phyloP scores from a whole-genome alignment of 2,113 vertebrate genomes.

The Callaeas wilsoni region DNA sequence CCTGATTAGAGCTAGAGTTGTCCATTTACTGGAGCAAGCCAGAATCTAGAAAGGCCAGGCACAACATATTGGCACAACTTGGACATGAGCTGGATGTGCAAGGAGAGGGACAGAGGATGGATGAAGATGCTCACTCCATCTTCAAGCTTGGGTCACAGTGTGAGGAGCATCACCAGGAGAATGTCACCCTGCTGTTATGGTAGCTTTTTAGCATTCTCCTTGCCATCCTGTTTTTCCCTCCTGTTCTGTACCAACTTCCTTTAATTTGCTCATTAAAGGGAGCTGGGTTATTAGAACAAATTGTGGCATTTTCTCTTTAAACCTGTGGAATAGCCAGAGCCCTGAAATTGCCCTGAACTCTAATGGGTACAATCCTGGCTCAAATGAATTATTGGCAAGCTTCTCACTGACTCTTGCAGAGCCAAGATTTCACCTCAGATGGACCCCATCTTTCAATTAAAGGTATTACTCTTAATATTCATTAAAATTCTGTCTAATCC shows the following conservation, averaged over 20 bases:
- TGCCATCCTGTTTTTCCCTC: neutral
- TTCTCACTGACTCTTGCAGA: neutral
- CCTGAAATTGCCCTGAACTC: neutral
- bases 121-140: neutral
- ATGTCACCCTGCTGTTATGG: rapidly evolving
- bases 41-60: neutral
- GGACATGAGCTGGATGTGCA: neutral
- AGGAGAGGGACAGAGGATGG: no score
- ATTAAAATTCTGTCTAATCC: slow-evolving; percentile 34
- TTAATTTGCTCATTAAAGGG: slow-evolving; percentile 7
- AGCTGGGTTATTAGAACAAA: neutral
- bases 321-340: neutral
- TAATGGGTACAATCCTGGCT: slow-evolving; percentile 9
- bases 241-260: neutral
- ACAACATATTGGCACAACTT: neutral
- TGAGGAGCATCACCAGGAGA: neutral
- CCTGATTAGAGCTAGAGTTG: neutral
- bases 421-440: neutral
- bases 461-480: slow-evolving; percentile 1
- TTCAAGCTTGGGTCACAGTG: rapidly evolving
- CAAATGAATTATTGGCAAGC: neutral
- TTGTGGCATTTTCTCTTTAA: slow-evolving; percentile 30
- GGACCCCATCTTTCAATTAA: slow-evolving; percentile 17
- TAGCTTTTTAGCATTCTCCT: neutral
- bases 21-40: neutral